Percentiles rank a stretch among this genome's conserved stretches.
These are phyloP conservation scores for Pomacea maculata DNA, from an alignment of 1,140 invertebrate genomes.

Conservation along the genomic window DNA sequence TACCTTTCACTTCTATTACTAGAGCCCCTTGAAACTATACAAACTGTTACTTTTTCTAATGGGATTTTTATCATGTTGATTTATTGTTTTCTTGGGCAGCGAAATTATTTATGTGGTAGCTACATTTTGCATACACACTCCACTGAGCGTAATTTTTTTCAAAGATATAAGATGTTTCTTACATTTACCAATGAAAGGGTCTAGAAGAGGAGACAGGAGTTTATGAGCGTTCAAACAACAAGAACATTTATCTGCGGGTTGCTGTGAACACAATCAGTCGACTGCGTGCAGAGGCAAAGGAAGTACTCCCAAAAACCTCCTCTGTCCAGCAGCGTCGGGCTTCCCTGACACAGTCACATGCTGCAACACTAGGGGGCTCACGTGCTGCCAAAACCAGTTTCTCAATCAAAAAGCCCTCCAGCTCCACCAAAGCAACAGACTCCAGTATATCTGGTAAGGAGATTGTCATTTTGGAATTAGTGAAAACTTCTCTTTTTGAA, in stretches of 20 bases:
- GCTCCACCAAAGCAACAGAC: constrained; percentile 7
- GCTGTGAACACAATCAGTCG: constrained; percentile 82
- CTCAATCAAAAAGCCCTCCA: constrained; percentile 65
- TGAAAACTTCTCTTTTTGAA: background rate
- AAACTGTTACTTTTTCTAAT: no score
- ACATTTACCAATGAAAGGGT: constrained; percentile 49
- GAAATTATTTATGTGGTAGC: no score
- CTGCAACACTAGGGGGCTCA: constrained; percentile 74
- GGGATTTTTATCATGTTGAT: no score
- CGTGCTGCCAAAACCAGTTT: constrained; percentile 73
- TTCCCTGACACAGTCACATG: constrained; percentile 68
- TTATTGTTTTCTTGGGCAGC: no score
- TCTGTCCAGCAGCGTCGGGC: constrained; percentile 3
- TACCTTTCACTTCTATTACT: no score
- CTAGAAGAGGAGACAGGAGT: constrained; percentile 78
- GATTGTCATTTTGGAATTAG: background rate
- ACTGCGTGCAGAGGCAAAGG: constrained; percentile 55
- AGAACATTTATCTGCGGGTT: constrained; percentile 85
- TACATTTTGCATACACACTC: no score
- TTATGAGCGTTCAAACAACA: constrained; percentile 80
- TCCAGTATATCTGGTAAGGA: constrained; percentile 44
- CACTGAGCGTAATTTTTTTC: no score
- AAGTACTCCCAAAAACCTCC: constrained; percentile 27
- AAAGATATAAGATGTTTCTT: no score
- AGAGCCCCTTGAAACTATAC: no score